Conservation (phyloP, 2,113 vertebrate genomes). For the Arenaria interpres region DNA sequence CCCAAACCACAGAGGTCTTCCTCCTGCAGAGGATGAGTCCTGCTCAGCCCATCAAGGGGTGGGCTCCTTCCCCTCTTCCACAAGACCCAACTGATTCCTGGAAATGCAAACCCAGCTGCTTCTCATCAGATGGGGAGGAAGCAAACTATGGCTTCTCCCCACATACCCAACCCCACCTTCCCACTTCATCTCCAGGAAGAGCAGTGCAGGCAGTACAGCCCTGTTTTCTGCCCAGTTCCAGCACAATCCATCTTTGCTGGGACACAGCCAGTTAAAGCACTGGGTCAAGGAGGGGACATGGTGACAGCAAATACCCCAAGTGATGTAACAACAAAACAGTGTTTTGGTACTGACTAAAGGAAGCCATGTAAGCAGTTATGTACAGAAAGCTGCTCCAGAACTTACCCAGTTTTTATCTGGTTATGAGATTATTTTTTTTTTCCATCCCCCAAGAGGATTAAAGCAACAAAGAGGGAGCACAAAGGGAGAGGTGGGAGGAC, state of each 20-base stretch:
- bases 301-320: not conserved
- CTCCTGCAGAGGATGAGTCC: not conserved
- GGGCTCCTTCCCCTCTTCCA: not conserved
- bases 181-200: not conserved
- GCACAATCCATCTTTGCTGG: not conserved
- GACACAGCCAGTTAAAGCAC: not conserved
- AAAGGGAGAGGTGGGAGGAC: constrained; percentile 37
- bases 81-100: not conserved
- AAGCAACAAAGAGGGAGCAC: constrained; percentile 13
- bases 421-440: not conserved
- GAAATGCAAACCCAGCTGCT: not conserved
- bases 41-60: not conserved
- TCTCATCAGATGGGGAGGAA: not conserved
- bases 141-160: not conserved
- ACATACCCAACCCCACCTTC: not conserved
- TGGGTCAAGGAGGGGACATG: not conserved
- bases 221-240: not conserved
- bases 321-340: fast-evolving
- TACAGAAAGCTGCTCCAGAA: not conserved
- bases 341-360: not conserved
- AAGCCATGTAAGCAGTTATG: not conserved
- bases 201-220: not conserved
- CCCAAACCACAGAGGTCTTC: not conserved
- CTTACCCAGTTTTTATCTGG: not conserved
- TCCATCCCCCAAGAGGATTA: not conserved